Base-by-base conservation (phyloP, 2,888 invertebrate genomes). In the Pheosia gnoma region DNA sequence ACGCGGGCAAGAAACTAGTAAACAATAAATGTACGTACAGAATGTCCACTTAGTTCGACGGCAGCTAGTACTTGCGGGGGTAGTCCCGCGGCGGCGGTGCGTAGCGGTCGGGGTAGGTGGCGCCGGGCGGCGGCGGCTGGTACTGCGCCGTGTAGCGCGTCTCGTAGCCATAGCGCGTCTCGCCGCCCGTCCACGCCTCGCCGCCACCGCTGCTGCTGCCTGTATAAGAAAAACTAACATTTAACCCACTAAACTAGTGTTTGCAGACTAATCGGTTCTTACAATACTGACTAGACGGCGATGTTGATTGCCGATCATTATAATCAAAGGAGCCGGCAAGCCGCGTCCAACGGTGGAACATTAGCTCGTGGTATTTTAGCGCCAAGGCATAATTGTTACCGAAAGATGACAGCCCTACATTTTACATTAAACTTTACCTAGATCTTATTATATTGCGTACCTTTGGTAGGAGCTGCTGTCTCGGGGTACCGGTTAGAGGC, bases 91-190 rank as follows among this genome's bases (percentile, higher is more conserved):
- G 72, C 54, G 83, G 76, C 66, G 86, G 86, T 61, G 88, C 84
- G 82, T 93, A 92, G 41, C 93, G 87, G 82, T 93, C 92, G 67
- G 90, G 88, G 82, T 93, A 92, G 74, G 91, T 59, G 61, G 89
- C 90, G 74, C 92, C 91, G 77, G 93, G 92, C 74, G 93, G 93
- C 74, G 92, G 91, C 76, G 93, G 92, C 82, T 92, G 91, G 86
- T 92, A 93, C 75, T 83, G 85, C 70, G 84, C 67, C 0, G 78
- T 67, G 83, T 88, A 91, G 74, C 91, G 91, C 66, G 89, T 70
- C 77, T 92, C 92, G 85, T 91, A 91, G 65, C 79, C 72, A 81
- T 90, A 91, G 54, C 90, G 89, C 64, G 88, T 56, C 71, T 90
- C 91, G 60, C 85, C 79, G 64, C 82, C 74, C 37, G 84, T 59